These are phyloP conservation scores for Leptura quadrifasciata DNA, from an alignment of 2,888 invertebrate species.

Conservation along the genomic window DNA sequence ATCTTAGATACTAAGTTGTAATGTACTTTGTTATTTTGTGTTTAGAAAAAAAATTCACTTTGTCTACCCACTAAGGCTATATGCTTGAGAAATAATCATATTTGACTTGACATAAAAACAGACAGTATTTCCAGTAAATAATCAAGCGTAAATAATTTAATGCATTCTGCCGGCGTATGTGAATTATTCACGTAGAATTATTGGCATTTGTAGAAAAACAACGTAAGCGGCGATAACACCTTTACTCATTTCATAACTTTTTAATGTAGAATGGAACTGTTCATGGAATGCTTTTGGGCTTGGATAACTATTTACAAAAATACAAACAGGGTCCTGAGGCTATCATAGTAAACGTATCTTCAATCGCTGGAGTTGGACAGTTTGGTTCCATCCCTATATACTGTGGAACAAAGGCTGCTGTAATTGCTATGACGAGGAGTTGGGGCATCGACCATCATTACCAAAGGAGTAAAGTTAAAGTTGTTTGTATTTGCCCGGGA, in stretches of 20 bases:
- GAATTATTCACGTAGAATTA: too few relatives aligned
- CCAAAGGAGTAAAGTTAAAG: slow-evolving; percentile 73
- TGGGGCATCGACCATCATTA: slow-evolving; percentile 59
- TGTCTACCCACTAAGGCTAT: too few relatives aligned
- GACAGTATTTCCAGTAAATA: too few relatives aligned
- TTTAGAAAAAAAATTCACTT: too few relatives aligned
- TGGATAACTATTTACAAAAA: slow-evolving; percentile 53
- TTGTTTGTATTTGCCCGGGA: slow-evolving; percentile 75
- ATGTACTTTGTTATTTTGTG: too few relatives aligned
- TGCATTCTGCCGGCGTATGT: too few relatives aligned
- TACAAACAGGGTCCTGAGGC: slow-evolving; percentile 53
- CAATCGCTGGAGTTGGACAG: slow-evolving; percentile 44
- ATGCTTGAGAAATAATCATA: too few relatives aligned
- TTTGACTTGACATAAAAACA: too few relatives aligned
- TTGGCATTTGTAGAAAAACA: too few relatives aligned
- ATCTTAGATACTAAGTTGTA: too few relatives aligned
- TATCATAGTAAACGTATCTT: slow-evolving; percentile 55
- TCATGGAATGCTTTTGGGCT: slow-evolving; percentile 52
- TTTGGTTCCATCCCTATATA: slow-evolving; percentile 48
- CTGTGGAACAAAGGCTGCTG: slow-evolving; percentile 52
- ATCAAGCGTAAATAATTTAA: too few relatives aligned
- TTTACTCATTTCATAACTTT: not conserved
- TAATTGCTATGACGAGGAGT: slow-evolving; percentile 49
- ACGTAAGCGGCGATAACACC: too few relatives aligned
- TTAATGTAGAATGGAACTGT: slow-evolving; percentile 63